These are phyloP conservation scores for Hestina assimilis DNA, from an alignment of 1,140 invertebrate genomes.

Conservation along the genomic window DNA sequence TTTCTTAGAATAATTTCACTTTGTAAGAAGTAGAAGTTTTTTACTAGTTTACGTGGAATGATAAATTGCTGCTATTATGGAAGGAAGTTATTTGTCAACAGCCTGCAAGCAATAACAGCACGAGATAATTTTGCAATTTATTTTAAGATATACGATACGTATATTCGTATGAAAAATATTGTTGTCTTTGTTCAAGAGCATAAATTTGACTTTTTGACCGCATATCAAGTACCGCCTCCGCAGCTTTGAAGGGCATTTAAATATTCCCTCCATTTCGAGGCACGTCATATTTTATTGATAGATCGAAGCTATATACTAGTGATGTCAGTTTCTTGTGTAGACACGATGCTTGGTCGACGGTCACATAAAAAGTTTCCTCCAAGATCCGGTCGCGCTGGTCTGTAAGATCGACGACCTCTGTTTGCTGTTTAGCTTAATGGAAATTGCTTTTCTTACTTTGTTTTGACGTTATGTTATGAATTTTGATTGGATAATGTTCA, in stretches of 20 bases:
- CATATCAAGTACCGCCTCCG: not conserved
- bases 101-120: too few species aligned
- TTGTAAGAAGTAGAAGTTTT: too few species aligned
- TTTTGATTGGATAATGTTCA: slow-evolving; percentile 40
- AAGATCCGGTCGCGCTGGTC: slow-evolving; percentile 70
- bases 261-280: not conserved
- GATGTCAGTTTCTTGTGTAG: slow-evolving; percentile 60
- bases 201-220: slow-evolving; percentile 2
- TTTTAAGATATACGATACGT: too few species aligned
- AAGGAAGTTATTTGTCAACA: too few species aligned
- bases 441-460: slow-evolving; percentile 68
- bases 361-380: slow-evolving; percentile 70
- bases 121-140: too few species aligned
- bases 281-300: slow-evolving; percentile 22
- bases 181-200: too few species aligned
- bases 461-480: slow-evolving; percentile 26
- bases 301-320: slow-evolving; percentile 28
- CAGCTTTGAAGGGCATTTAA: not conserved
- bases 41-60: too few species aligned
- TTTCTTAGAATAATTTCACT: too few species aligned
- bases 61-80: too few species aligned
- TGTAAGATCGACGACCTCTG: slow-evolving; percentile 68
- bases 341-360: slow-evolving; percentile 58
- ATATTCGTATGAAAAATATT: too few species aligned
- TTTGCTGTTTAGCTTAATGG: slow-evolving; percentile 69